Percentiles rank a stretch among this genome's conserved stretches.
Evolutionary conservation across 2,113 vertebrate genomes (phyloP).

Genomic region (Dicerorhinus sumatrensis): DNA sequence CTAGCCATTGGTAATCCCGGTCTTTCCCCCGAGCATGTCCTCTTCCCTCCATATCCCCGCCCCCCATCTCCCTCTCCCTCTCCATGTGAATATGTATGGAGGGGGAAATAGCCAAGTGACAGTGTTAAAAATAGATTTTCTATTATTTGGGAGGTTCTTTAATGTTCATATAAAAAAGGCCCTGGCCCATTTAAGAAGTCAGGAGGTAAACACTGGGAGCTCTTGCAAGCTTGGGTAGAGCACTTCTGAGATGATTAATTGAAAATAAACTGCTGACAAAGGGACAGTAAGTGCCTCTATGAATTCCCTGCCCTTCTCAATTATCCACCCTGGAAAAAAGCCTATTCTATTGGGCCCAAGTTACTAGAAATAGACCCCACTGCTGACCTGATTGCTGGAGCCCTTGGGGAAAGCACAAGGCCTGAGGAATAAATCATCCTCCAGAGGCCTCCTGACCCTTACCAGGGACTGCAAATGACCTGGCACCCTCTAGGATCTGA

Average conservation of each 20-base stretch:
- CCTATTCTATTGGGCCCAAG: neutral
- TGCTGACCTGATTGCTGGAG: neutral
- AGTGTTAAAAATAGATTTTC: neutral
- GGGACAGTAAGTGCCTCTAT: neutral
- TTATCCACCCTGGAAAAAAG: neutral
- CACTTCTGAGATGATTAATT: neutral
- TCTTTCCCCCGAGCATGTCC: neutral
- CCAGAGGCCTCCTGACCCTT: neutral
- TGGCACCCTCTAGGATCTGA: neutral
- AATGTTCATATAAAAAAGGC: neutral
- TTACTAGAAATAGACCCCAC: neutral
- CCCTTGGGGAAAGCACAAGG: neutral
- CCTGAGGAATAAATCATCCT: neutral
- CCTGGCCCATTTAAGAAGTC: neutral
- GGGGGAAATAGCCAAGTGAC: neutral
- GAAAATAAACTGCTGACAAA: neutral
- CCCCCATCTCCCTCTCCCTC: neutral
- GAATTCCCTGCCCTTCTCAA: neutral
- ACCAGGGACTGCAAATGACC: neutral
- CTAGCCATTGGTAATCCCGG: accelerated
- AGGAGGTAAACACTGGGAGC: neutral
- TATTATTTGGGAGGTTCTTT: neutral
- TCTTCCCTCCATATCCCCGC: neutral
- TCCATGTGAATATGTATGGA: neutral
- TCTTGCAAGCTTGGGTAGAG: neutral